Evolutionary conservation across 2,113 vertebrate genomes (phyloP), one percentile per base, ranked within the genome.

Genomic region (Neodontobutis hainanensis): DNA sequence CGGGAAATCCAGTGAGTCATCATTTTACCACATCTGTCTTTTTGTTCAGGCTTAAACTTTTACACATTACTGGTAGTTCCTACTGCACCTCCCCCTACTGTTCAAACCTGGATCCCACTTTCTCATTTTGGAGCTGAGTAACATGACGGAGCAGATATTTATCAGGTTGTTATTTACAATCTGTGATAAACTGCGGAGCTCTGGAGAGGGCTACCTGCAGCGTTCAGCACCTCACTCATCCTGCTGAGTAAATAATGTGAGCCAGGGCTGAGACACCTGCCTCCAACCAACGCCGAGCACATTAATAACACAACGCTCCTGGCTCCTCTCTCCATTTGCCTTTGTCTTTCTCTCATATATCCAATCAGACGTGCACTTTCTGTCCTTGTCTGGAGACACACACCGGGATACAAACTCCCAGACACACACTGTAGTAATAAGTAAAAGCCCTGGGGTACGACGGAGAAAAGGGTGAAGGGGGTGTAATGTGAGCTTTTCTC

Each of bases 131-230:
- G 58, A 68, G 61, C 66, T 48, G 11, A 55, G 81, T 19, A 57
- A 78, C 63, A 66, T 51, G 72, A 68, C 65, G 38, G 65, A 69
- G 61, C 57, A 74, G 57, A 65, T 77, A 75, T 88, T 88, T 80
- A 90, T 86, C 82, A 81, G 60, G 11, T 56, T 65, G 43, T 68
- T 83, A 82, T 87, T 90, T 85, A 82, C 81, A 61, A 15, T 82
- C 74, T 73, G 51, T 63, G 64, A 86, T 82, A 72, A 78, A 80
- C 65, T 62, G 45, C 59, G 19, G 35, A 64, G 58, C 68, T 75
- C 65, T 46, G 8, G 61, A 71, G 48, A 63, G 65, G 6, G 43
- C 65, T 80, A 63, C 81, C 82, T 84, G 80, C 82, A 76, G 85
- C 49, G 83, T 85, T 66, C 69, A 42, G 15, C 19, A 45, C 66